Evolutionary conservation across 2,797 vertebrate species (phyloP), one percentile per base, ranked within the genome.

Genomic region (Premnoplex brunnescens): DNA sequence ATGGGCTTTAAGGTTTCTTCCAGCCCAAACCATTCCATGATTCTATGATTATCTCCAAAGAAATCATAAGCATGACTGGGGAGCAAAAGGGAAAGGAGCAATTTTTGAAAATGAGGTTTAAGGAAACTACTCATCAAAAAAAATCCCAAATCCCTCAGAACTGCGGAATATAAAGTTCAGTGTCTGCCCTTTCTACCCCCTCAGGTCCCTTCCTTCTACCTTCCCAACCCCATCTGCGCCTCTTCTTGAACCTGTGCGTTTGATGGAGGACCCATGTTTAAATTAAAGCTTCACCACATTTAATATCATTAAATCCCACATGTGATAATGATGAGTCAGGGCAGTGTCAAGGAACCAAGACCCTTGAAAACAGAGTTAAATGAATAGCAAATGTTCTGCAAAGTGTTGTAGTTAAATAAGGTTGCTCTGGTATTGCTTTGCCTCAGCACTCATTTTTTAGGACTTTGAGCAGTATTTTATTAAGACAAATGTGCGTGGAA

Each of bases 1-100:
- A 0, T 19, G 17, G 0, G 0, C 0, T 16, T 71, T 58, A 39
- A 46, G 1, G 14, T 64, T 24, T 21, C 17, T 71, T 52, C 30
- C 37, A 19, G 6, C 51, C 7, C 36, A 83, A 28, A 9, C 13
- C 4, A 49, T 16, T 44, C 11, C 6, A 12, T 24, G 41, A 20
- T 26, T 46, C 32, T 19, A 7, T 2, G 18, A 27, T 51, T 76
- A 36, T 11, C 16, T 14, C 14, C 75, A 75, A 69, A 81, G 8
- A 85, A 79, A 79, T 69, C 16, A 8, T 10, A 56, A 55, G 2
- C 4, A 0, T 8, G 8, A 37, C 24, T 9, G 13, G 10, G 51
- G 26, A 76, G 24, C 26, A 86, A 66, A 77, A 62, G 17, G 7
- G 39, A 71, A 67, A 46, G 10, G 19, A 72, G 0, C 1, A 9